Conservation (phyloP, 2,113 vertebrate species). For the Sander lucioperca region DNA sequence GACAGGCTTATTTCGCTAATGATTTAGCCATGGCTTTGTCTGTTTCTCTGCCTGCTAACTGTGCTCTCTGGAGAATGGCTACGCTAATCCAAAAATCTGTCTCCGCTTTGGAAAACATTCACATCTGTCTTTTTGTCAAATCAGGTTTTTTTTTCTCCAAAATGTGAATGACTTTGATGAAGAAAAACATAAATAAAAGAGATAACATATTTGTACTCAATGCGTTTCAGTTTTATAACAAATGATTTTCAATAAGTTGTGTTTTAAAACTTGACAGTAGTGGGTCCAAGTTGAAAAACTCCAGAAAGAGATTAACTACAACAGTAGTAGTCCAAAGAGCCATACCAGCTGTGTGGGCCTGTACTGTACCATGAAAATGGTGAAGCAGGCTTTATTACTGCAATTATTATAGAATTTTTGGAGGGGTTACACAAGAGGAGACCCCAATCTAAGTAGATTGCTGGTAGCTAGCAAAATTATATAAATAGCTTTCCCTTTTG, state of each 20-base stretch:
- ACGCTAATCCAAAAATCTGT: slow-evolving; percentile 58
- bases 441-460: neutral
- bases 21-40: slow-evolving; percentile 55
- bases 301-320: neutral
- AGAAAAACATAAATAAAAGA: neutral
- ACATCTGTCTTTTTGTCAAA: slow-evolving; percentile 49
- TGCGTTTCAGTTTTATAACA: slow-evolving; percentile 5
- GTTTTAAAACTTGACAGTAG: neutral
- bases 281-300: neutral
- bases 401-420: neutral
- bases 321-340: neutral
- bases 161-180: slow-evolving; percentile 21
- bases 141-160: slow-evolving; percentile 13
- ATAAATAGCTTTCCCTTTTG: neutral
- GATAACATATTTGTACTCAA: neutral
- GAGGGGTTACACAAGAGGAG: neutral
- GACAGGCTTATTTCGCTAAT: slow-evolving; percentile 54
- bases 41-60: slow-evolving; percentile 44
- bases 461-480: neutral
- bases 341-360: neutral
- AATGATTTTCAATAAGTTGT: neutral
- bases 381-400: neutral
- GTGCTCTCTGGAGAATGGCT: slow-evolving; percentile 39
- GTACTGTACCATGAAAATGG: neutral
- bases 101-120: slow-evolving; percentile 43